Evolutionary conservation across 2,888 invertebrate species (phyloP).

Genomic region (Brachylomia viminalis): DNA sequence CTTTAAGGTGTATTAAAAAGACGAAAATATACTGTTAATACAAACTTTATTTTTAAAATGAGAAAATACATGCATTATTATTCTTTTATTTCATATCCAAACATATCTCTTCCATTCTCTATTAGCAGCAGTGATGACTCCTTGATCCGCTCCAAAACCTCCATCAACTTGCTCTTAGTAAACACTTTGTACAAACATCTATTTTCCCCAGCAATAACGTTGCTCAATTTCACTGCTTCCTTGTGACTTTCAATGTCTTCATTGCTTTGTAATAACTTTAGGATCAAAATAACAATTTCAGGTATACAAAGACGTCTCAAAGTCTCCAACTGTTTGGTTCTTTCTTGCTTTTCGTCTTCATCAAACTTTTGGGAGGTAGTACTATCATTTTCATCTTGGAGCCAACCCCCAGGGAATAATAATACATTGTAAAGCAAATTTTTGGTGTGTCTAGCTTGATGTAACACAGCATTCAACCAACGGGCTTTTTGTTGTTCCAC

Average conservation of each 20-base stretch:
- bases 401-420: conserved; percentile 97
- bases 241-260: conserved; percentile 94
- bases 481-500: conserved; percentile 94
- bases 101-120: conserved; percentile 95
- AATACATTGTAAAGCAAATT: conserved; percentile 96
- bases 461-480: conserved; percentile 93
- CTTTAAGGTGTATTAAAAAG: conserved; percentile 63
- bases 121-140: conserved; percentile 94
- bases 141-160: conserved; percentile 94
- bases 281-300: conserved; percentile 94
- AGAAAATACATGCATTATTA: conserved; percentile 58
- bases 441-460: conserved; percentile 94
- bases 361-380: conserved; percentile 85
- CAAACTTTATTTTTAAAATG: conserved; percentile 76
- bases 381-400: conserved; percentile 92
- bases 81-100: conserved; percentile 92
- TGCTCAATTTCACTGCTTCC: conserved; percentile 92
- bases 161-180: conserved; percentile 93
- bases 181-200: conserved; percentile 95
- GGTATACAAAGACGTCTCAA: conserved; percentile 96
- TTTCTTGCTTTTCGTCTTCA: conserved; percentile 87
- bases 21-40: conserved; percentile 72
- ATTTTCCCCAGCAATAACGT: conserved; percentile 95
- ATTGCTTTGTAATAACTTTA: conserved; percentile 94
- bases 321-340: conserved; percentile 93